A percentile compares a stretch with the other conserved stretches of the same genome.
Conservation (phyloP, 2,797 vertebrate genomes). For the Typhlichthys subterraneus region DNA sequence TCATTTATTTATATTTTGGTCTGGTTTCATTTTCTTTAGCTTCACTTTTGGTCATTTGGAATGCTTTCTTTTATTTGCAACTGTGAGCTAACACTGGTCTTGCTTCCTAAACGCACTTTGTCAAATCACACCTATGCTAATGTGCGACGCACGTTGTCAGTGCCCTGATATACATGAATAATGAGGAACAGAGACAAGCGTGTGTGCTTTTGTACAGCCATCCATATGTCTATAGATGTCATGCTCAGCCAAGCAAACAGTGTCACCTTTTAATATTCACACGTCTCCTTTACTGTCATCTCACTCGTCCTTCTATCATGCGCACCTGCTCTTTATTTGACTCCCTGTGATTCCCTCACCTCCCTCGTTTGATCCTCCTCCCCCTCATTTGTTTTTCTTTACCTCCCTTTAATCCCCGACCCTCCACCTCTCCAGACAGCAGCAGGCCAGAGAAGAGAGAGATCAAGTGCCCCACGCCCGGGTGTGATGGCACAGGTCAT, state of each 20-base stretch:
- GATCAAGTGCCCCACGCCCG: constrained; percentile 97
- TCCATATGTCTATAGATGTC: constrained; percentile 66
- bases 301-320: constrained; percentile 1
- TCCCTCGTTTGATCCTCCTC: background rate
- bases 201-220: constrained; percentile 45
- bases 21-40: too few species aligned
- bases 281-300: background rate
- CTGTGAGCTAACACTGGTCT: too few species aligned
- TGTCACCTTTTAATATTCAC: constrained; percentile 60
- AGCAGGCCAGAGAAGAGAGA: constrained; percentile 92
- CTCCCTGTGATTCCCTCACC: constrained; percentile 14
- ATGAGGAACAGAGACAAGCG: constrained; percentile 34
- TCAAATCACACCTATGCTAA: constrained; percentile 10
- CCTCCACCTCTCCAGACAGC: constrained; percentile 77
- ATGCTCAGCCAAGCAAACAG: constrained; percentile 64
- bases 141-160: constrained; percentile 9
- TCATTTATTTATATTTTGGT: too few species aligned
- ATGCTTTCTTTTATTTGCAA: too few species aligned
- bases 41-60: too few species aligned
- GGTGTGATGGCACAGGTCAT: constrained; percentile 95
- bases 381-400: constrained; percentile 1
- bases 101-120: too few species aligned
- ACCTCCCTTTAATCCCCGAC: background rate
- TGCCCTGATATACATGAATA: constrained; percentile 18
- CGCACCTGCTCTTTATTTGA: background rate